These are phyloP conservation scores for Dasyprocta punctata DNA, from an alignment of 2,113 vertebrate genomes.

Conservation along the genomic window DNA sequence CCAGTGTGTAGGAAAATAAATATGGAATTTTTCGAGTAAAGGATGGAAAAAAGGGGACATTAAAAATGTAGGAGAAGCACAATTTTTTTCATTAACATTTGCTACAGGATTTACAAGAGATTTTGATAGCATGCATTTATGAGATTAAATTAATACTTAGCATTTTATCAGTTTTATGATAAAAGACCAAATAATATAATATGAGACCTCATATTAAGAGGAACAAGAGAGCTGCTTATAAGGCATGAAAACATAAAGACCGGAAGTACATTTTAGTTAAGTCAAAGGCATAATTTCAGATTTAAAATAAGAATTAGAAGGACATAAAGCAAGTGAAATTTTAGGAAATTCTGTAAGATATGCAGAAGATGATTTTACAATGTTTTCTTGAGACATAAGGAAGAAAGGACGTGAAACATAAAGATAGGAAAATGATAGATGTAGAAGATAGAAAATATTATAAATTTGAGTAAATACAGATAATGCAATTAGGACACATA, in stretches of 20 bases:
- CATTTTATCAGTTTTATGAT: background rate
- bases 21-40: background rate
- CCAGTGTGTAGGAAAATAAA: background rate
- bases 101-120: background rate
- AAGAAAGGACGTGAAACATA: background rate
- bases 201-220: background rate
- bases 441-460: background rate
- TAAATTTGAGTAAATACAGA: background rate
- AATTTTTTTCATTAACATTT: background rate
- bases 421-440: background rate
- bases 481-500: background rate
- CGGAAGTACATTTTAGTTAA: conserved; percentile 33
- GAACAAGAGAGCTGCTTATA: background rate
- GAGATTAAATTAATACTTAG: conserved; percentile 42
- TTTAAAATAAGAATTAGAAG: conserved; percentile 48
- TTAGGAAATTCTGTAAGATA: background rate
- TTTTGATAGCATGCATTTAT: conserved; percentile 29
- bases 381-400: conserved; percentile 1
- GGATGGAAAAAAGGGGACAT: background rate
- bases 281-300: conserved; percentile 47
- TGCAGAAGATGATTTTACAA: background rate
- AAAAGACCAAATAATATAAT: conserved; percentile 25
- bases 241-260: conserved; percentile 26
- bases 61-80: background rate
- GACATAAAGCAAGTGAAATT: background rate